A percentile compares a stretch with the other conserved stretches of the same genome.
These are phyloP conservation scores for Cheilinus undulatus DNA, from an alignment of 2,113 vertebrate genomes.

Conservation along the genomic window DNA sequence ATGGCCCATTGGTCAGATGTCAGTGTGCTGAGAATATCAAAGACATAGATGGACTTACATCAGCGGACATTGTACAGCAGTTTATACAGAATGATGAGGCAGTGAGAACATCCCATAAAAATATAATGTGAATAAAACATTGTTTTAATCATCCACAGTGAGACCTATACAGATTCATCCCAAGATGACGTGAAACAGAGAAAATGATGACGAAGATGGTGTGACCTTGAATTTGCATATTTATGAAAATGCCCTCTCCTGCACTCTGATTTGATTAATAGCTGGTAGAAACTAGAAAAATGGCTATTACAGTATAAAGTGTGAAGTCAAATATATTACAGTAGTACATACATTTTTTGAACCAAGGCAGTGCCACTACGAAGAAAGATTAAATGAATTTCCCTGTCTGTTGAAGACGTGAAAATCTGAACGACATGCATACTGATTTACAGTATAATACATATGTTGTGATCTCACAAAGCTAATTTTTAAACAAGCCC, in stretches of 20 bases:
- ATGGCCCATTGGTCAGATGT: slow-evolving; percentile 49
- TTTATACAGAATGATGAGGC: slow-evolving; percentile 61
- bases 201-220: slow-evolving; percentile 23
- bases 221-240: slow-evolving; percentile 81
- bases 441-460: slow-evolving; percentile 78
- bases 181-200: slow-evolving; percentile 46
- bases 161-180: slow-evolving; percentile 41
- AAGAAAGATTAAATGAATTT: slow-evolving; percentile 60
- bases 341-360: slow-evolving; percentile 62
- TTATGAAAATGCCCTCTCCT: slow-evolving; percentile 79
- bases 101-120: slow-evolving; percentile 54
- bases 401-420: slow-evolving; percentile 52
- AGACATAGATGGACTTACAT: slow-evolving; percentile 51
- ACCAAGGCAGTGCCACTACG: slow-evolving; percentile 62
- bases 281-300: slow-evolving; percentile 80
- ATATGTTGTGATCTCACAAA: slow-evolving; percentile 66
- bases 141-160: slow-evolving; percentile 44
- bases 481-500: slow-evolving; percentile 44
- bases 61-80: slow-evolving; percentile 64
- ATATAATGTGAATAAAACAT: slow-evolving; percentile 59
- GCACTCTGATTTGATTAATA: slow-evolving; percentile 76
- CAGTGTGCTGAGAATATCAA: slow-evolving; percentile 60
- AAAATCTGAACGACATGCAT: slow-evolving; percentile 73
- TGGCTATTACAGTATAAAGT: slow-evolving; percentile 74
- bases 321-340: slow-evolving; percentile 67